Conservation (phyloP, 2,888 invertebrate species). For the Epirrhoe alternata region DNA sequence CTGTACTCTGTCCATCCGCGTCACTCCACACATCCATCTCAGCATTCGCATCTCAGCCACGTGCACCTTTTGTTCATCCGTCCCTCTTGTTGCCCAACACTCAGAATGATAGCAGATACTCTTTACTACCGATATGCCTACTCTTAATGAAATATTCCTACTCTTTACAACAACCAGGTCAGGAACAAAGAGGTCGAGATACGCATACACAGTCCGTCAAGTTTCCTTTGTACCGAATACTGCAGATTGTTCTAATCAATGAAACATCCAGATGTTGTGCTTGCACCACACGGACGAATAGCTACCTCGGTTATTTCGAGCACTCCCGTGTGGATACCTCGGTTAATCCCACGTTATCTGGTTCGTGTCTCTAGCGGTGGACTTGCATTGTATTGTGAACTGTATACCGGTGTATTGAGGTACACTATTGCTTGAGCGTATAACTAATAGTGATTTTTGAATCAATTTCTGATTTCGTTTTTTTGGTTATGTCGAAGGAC, state of each 20-base stretch:
- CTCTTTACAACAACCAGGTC: too few species aligned
- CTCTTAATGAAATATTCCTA: too few species aligned
- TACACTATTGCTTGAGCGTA: conserved; percentile 3
- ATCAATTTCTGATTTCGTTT: not conserved
- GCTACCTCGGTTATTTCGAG: conserved; percentile 11
- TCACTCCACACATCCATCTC: too few species aligned
- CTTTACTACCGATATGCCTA: too few species aligned
- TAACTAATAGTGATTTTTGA: not conserved
- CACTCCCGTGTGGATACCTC: conserved; percentile 12
- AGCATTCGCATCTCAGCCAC: too few species aligned
- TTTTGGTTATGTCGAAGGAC: not conserved
- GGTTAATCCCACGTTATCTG: conserved; percentile 10
- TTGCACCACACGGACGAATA: conserved; percentile 2
- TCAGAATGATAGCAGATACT: too few species aligned
- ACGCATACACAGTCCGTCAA: too few species aligned
- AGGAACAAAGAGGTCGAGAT: too few species aligned
- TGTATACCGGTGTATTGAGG: not conserved
- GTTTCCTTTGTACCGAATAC: not conserved
- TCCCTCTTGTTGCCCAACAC: too few species aligned
- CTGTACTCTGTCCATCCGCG: too few species aligned
- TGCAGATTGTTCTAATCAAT: not conserved
- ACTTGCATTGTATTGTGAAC: not conserved
- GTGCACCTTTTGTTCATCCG: too few species aligned
- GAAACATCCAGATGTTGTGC: conserved; percentile 4
- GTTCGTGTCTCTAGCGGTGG: not conserved